Evolutionary conservation across 2,113 vertebrate genomes (phyloP).

Genomic region (Passer montanus): DNA sequence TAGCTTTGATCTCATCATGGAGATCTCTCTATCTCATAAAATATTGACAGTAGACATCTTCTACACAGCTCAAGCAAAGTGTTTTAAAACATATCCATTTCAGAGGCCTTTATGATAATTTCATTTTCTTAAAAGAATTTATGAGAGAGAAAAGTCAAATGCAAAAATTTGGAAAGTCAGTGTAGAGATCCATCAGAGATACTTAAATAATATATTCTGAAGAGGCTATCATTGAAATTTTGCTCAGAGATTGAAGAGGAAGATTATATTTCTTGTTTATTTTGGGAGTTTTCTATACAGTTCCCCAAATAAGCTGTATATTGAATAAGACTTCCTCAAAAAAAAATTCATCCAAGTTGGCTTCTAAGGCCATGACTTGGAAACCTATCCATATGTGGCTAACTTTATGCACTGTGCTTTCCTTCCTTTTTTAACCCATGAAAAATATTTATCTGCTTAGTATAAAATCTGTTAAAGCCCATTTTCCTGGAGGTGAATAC

Average conservation of each 20-base stretch:
- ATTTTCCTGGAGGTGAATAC: not conserved
- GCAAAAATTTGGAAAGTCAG: not conserved
- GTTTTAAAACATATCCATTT: not conserved
- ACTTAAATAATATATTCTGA: not conserved
- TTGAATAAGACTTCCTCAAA: not conserved
- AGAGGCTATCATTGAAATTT: not conserved
- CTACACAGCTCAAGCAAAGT: not conserved
- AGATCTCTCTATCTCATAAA: not conserved
- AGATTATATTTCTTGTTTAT: not conserved
- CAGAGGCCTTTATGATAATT: not conserved
- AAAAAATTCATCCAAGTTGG: not conserved
- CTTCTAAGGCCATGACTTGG: not conserved
- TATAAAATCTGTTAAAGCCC: not conserved
- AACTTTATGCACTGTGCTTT: not conserved
- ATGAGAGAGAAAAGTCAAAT: not conserved
- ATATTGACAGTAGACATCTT: not conserved
- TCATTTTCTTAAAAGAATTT: not conserved
- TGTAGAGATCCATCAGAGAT: not conserved
- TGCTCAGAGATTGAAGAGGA: not conserved
- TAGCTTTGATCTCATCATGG: not conserved
- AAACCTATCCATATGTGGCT: not conserved
- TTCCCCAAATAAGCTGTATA: not conserved
- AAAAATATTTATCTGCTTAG: not conserved
- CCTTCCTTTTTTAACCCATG: not conserved
- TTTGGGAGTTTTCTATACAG: not conserved